A percentile compares a stretch with the other conserved stretches of the same genome.
Evolutionary conservation across 2,888 invertebrate genomes (phyloP).

Genomic region (Busseola fusca): DNA sequence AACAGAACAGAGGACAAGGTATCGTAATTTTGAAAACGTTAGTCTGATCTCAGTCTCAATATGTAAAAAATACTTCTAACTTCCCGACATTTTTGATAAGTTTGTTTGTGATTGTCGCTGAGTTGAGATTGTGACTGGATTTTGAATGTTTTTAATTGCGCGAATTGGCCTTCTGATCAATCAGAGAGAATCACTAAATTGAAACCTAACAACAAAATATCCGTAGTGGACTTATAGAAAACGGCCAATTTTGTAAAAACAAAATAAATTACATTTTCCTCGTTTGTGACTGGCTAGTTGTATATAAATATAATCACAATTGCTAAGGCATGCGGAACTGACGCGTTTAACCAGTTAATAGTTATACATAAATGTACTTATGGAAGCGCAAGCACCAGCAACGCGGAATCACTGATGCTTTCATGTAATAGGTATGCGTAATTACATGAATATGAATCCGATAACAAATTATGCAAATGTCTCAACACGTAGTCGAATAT

Average conservation of each 20-base stretch:
- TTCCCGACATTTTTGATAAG: neutral
- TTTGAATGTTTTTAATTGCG: neutral
- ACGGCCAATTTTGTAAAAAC: constrained; percentile 15
- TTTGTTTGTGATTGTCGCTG: too few relatives aligned
- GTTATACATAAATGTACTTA: constrained; percentile 50
- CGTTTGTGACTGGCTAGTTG: constrained; percentile 24
- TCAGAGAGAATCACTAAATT: neutral
- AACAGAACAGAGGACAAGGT: neutral
- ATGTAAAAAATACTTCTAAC: neutral
- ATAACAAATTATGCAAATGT: constrained; percentile 50
- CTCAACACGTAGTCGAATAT: constrained; percentile 34
- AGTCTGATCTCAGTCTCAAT: neutral
- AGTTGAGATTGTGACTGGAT: neutral
- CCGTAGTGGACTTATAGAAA: neutral
- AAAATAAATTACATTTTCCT: constrained; percentile 22
- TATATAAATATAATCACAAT: constrained; percentile 57
- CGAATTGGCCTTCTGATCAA: neutral
- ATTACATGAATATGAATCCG: constrained; percentile 54
- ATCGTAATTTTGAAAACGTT: neutral
- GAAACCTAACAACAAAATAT: neutral
- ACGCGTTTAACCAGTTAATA: constrained; percentile 52
- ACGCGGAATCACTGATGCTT: constrained; percentile 62
- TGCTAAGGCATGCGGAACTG: constrained; percentile 62
- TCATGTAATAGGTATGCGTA: constrained; percentile 54
- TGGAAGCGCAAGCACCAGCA: constrained; percentile 57